Base-by-base conservation (phyloP, 30 jellyfish, hydroid and myxozoan genomes). In the Chironex yamaguchii region DNA sequence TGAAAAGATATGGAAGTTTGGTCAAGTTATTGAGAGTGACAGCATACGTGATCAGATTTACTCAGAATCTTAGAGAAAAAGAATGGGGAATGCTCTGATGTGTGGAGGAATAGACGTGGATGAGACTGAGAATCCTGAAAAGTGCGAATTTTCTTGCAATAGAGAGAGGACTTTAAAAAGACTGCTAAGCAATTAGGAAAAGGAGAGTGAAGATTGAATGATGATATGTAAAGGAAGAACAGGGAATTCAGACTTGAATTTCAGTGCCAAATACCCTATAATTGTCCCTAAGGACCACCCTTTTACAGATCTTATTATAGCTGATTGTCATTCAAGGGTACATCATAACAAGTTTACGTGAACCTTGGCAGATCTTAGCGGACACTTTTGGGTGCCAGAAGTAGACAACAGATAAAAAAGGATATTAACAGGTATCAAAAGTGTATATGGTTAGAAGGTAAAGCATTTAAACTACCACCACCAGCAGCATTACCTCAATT, bases 351-450 rank as follows among this genome's bases (percentile, higher is more conserved):
- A 71, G 74, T 75, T 84, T 21, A 0, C 84, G 27, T 84, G 73
- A 1, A 84, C 88, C 27, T 51, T 84, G 52, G 93, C 93, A 2
- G 93, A 84, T 48, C 30, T 84, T 2, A 84, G 88, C 17, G 12
- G 71, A 11, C 70, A 42, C 34, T 84, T 84, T 48, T 84, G 88
- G 88, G 87, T 84, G 34, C 72, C 88, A 9, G 74, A 58, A 72
- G 93, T 29, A 84, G 93, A 31, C 93, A 84, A 53, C 87, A 50
- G 31, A 64, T 84, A 12, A 84, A 84, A 67, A 68, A 42, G 53
- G 93, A 67, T 12, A 67, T 83, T 22, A 53, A 52, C 2, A 83
- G 34, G 0, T 83, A 87, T 66, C 42, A 34, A 22, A 34, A 33
- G 29, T 66, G 80, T 66, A 27, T 23, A 21, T 23, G 66, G 30